These are phyloP conservation scores for Nomada hirtipes DNA, from an alignment of 2,888 invertebrate species.

Conservation along the genomic window DNA sequence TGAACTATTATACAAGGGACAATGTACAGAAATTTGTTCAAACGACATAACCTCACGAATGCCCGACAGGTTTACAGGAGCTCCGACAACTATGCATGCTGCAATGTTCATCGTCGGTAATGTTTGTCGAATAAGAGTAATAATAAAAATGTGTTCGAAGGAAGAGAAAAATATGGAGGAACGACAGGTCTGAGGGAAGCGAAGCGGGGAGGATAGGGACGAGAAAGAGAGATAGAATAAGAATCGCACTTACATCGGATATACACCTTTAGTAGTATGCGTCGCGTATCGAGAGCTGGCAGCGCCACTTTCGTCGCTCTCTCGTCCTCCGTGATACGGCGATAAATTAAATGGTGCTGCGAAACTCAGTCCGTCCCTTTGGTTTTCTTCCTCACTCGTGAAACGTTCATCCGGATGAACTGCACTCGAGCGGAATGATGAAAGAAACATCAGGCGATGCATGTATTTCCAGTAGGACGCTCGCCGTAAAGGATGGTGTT, in stretches of 20 bases:
- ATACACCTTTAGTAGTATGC: conserved; percentile 48
- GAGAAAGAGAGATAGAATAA: conserved; percentile 2
- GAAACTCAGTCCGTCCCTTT: conserved; percentile 15
- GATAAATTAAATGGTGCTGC: conserved; percentile 18
- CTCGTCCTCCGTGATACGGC: conserved; percentile 24
- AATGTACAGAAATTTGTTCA: too few species aligned
- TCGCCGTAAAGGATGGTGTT: conserved; percentile 23
- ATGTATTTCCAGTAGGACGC: not conserved
- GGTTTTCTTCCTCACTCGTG: not conserved
- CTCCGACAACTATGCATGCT: too few species aligned
- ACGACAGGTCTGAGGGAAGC: not conserved
- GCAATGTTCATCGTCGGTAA: too few species aligned
- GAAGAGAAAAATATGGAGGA: not conserved
- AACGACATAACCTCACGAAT: too few species aligned
- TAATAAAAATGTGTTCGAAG: not conserved
- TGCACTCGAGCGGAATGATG: not conserved
- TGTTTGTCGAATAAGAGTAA: not conserved
- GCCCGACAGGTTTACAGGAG: too few species aligned
- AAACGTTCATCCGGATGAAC: conserved; percentile 21
- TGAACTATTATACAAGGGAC: too few species aligned
- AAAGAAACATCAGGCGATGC: not conserved
- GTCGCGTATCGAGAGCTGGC: conserved; percentile 49
- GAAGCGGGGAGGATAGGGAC: not conserved
- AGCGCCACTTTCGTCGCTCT: conserved; percentile 59
- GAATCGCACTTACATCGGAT: conserved; percentile 5